Evolutionary conservation across 1,140 invertebrate genomes (phyloP), one percentile per base, ranked within the genome.

Genomic region (Megalopta genalis): DNA sequence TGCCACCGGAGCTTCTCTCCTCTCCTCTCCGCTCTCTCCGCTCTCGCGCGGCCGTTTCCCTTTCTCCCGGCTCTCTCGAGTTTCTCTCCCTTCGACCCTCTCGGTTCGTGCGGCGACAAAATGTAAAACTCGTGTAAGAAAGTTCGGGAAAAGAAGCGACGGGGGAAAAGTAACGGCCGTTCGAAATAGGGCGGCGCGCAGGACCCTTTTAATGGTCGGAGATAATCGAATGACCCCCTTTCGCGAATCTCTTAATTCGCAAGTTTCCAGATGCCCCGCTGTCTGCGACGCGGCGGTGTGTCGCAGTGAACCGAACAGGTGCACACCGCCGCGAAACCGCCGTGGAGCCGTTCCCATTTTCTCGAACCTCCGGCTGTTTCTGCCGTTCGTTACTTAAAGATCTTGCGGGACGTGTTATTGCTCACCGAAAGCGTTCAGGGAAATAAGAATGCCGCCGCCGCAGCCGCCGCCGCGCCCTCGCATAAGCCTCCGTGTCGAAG

Each of bases 41-140:
- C 52, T 62, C 8, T 60, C 42, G 8, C 16, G 21, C 10, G 32
- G 32, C 32, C 7, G 2, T 62, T 25, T 65, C 12, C 27, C 27
- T 74, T 9, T 79, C 42, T 25, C 54, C 60, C 4, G 32, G 32
- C 32, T 63, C 27, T 42, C 39, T 4, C 32, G 46, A n/a, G 52
- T 57, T 12, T 54, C 42, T 60, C 23, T 23, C 67, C 6, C 21
- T 16, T 18, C 37, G 32, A 23, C 42, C 32, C 37, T 42, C 72
- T 66, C 52, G 8, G 18, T 14, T 46, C 27, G 42, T 25, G 39
- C 49, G 59, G 57, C 60, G 72, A 67, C 86, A 86, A 91, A 92
- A 92, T 91, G 91, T 92, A 91, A 91, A 92, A 92, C 89, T 88
- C 90, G 87, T 91, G 90, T 92, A 87, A 72, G 89, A 90, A 92